Evolutionary conservation across 2,888 invertebrate species (phyloP).

Genomic region (Auanema freiburgensis): DNA sequence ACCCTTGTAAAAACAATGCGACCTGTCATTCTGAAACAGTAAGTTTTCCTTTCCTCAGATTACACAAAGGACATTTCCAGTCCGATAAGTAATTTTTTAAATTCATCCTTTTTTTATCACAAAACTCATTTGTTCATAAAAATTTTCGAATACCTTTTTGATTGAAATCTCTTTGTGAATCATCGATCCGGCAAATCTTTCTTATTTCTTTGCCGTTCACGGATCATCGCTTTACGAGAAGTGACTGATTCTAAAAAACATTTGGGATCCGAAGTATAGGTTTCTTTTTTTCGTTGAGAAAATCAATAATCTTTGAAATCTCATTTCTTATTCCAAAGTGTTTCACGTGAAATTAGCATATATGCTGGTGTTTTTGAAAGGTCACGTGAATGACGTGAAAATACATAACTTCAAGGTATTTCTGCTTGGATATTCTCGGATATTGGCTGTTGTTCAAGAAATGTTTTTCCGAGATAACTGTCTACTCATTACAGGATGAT

Average conservation of each 20-base stretch:
- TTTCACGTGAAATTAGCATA: background rate
- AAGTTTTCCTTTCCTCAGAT: conserved; percentile 2
- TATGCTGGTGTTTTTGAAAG: background rate
- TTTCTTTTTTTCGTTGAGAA: too few relatives aligned
- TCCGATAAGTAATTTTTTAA: background rate
- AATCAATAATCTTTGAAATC: too few relatives aligned
- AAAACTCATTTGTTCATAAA: too few relatives aligned
- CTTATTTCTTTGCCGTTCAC: too few relatives aligned
- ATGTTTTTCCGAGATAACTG: too few relatives aligned
- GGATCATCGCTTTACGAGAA: too few relatives aligned
- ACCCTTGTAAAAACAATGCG: conserved; percentile 53
- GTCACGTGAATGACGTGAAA: background rate
- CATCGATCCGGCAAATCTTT: too few relatives aligned
- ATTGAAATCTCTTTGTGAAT: too few relatives aligned
- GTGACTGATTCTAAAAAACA: too few relatives aligned
- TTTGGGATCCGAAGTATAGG: too few relatives aligned
- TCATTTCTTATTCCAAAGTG: background rate
- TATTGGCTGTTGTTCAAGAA: background rate
- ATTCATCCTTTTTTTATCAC: background rate
- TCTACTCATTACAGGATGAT: conserved; percentile 65
- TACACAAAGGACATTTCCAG: background rate
- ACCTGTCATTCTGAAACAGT: conserved; percentile 51
- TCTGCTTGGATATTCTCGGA: background rate
- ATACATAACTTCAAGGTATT: background rate
- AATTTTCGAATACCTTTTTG: too few relatives aligned